Conservation (phyloP, 2,113 vertebrate genomes). For the Serilophus lunatus region DNA sequence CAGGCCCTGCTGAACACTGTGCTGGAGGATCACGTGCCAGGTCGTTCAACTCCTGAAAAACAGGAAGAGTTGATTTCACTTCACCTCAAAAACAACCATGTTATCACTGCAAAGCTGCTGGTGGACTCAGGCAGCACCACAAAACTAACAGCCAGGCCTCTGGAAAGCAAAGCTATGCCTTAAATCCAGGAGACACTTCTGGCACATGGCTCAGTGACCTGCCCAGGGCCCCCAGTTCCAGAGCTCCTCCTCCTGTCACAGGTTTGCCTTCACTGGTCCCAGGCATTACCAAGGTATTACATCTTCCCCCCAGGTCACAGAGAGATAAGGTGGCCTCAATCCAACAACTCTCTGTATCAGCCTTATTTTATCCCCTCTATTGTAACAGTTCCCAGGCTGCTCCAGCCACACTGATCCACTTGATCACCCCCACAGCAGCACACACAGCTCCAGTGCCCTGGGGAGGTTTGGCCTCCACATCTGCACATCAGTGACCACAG, state of each 20-base stretch:
- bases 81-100: neutral
- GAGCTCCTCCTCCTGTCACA: neutral
- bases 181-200: accelerated
- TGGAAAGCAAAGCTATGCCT: neutral
- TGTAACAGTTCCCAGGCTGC: neutral
- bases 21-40: conserved; percentile 97
- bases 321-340: neutral
- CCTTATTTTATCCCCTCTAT: neutral
- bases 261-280: neutral
- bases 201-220: neutral
- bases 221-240: neutral
- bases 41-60: conserved; percentile 91
- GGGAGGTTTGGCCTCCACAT: neutral
- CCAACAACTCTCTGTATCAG: neutral
- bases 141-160: neutral
- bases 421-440: neutral
- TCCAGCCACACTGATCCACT: neutral
- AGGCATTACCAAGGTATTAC: neutral
- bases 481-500: accelerated
- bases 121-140: neutral
- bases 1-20: conserved; percentile 97
- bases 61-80: neutral
- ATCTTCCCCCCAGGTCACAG: neutral
- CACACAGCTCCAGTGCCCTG: neutral
- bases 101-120: neutral